Conservation (phyloP, 2,113 vertebrate genomes). For the Chlamydotis undulata region DNA sequence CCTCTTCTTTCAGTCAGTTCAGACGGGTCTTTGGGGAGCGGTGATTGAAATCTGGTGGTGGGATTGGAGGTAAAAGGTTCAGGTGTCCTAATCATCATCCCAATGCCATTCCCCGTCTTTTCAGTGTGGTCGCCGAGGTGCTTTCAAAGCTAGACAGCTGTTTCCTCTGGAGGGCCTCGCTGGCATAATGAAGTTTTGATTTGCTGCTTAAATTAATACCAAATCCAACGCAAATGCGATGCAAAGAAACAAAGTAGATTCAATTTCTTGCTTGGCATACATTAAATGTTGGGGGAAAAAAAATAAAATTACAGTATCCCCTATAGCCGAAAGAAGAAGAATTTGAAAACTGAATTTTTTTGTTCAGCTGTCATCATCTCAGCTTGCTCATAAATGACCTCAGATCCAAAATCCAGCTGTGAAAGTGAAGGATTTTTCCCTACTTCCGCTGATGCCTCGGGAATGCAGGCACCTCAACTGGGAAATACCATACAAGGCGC, state of each 20-base stretch:
- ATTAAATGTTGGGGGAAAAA: background rate
- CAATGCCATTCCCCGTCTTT: background rate
- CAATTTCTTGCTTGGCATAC: background rate
- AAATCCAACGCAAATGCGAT: background rate
- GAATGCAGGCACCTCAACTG: background rate
- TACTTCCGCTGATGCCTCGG: too few species aligned
- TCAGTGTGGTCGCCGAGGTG: background rate
- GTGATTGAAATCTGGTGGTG: background rate
- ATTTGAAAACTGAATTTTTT: background rate
- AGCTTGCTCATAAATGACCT: background rate
- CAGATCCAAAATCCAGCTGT: background rate
- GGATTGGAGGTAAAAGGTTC: background rate
- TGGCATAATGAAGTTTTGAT: background rate
- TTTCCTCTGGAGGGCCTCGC: background rate
- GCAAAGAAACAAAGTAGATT: background rate
- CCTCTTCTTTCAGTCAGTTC: background rate
- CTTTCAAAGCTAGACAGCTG: background rate
- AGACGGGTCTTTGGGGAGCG: background rate
- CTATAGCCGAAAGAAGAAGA: background rate
- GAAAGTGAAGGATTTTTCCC: background rate
- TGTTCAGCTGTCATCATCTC: background rate
- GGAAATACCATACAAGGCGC: fast-evolving
- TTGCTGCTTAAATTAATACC: background rate
- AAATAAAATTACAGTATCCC: background rate
- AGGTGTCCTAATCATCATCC: background rate